These are phyloP conservation scores for Apotomis turbidana DNA, from an alignment of 2,888 invertebrate genomes.

Conservation along the genomic window DNA sequence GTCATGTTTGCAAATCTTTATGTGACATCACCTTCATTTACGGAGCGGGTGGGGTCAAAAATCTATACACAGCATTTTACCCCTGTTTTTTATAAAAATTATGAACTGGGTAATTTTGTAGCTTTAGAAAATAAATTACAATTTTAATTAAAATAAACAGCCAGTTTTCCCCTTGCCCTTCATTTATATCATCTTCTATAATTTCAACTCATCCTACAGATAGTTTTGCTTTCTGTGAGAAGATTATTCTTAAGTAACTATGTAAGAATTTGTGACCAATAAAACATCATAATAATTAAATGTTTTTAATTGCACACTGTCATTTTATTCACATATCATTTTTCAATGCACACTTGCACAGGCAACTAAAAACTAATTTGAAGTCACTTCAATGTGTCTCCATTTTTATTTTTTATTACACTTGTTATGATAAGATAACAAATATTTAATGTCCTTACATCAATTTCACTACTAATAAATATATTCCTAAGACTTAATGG, in stretches of 20 bases:
- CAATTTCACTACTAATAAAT: conserved; percentile 77
- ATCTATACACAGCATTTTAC: no score
- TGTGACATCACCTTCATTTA: no score
- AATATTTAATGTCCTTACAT: conserved; percentile 59
- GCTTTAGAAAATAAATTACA: no score
- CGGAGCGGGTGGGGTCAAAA: no score
- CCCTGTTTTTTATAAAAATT: no score
- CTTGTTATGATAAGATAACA: conserved; percentile 66
- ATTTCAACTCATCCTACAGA: background rate
- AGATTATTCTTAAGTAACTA: background rate
- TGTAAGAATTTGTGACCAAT: conserved; percentile 9
- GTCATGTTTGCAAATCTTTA: no score
- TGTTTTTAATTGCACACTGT: conserved; percentile 36
- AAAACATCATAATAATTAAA: conserved; percentile 33
- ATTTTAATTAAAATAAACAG: no score
- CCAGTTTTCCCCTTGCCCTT: no score
- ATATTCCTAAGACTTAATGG: conserved; percentile 68
- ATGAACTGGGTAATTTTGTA: no score
- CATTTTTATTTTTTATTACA: conserved; percentile 55
- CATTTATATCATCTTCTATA: background rate
- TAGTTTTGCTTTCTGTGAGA: background rate
- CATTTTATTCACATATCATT: conserved; percentile 58
- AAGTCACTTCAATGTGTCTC: conserved; percentile 50
- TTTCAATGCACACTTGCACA: conserved; percentile 49
- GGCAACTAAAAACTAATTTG: conserved; percentile 51